phyloP scores from a whole-genome alignment of 2,888 invertebrate genomes.

The Drosophila mettleri region DNA sequence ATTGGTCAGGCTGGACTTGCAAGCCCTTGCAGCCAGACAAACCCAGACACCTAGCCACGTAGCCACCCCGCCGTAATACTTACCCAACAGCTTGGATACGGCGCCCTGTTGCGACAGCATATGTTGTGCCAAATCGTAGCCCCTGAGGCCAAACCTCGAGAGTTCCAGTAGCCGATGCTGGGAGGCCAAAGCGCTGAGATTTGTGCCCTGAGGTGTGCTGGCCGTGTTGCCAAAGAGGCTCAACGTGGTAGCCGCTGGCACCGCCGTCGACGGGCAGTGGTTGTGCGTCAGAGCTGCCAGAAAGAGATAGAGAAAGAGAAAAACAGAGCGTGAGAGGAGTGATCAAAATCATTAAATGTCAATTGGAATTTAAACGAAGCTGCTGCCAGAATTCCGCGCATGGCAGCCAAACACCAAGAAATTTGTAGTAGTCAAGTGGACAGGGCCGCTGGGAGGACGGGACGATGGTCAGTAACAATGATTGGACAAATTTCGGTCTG shows the following conservation, averaged over 20 bases:
- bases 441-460: not conserved
- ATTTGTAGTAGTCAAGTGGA: conserved; percentile 70
- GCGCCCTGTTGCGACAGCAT: conserved; percentile 96
- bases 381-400: conserved; percentile 82
- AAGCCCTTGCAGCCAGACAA: too few relatives aligned
- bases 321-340: conserved; percentile 6
- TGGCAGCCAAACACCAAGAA: conserved; percentile 76
- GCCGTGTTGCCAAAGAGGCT: conserved; percentile 71
- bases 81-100: conserved; percentile 95
- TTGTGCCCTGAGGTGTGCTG: conserved; percentile 73
- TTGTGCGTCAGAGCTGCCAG: conserved; percentile 65
- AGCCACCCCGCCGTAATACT: conserved; percentile 83
- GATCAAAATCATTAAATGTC: conserved; percentile 75
- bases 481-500: conserved; percentile 77
- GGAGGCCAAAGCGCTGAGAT: conserved; percentile 89
- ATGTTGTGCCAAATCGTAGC: conserved; percentile 96
- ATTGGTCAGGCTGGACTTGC: conserved; percentile 64
- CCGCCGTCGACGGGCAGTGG: conserved; percentile 50
- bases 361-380: conserved; percentile 84
- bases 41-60: not conserved
- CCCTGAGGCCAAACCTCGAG: conserved; percentile 92
- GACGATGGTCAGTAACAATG: conserved; percentile 24
- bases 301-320: not conserved
- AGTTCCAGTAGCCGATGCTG: conserved; percentile 93
- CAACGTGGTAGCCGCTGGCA: conserved; percentile 81